Conservation (phyloP, 2,113 vertebrate species). For the Bufo bufo region DNA sequence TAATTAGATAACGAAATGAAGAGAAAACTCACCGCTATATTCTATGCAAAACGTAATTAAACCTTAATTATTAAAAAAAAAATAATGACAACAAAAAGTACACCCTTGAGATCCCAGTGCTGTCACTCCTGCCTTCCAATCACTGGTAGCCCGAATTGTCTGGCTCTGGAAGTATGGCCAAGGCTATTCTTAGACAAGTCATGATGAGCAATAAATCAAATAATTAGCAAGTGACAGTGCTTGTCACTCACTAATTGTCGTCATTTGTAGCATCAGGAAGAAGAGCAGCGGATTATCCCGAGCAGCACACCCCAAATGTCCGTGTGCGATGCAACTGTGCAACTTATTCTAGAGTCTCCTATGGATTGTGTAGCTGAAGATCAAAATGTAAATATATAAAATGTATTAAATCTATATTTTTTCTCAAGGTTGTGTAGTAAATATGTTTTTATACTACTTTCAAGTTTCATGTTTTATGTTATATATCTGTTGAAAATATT, state of each 20-base stretch:
- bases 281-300: not conserved
- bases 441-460: too few relatives aligned
- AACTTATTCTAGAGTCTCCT: not conserved
- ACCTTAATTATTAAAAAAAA: not conserved
- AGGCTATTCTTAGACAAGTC: not conserved
- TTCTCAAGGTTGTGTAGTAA: too few relatives aligned
- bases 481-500: too few relatives aligned
- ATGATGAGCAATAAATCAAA: conserved; percentile 21
- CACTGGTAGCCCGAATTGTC: not conserved
- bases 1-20: not conserved
- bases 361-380: not conserved
- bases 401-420: too few relatives aligned
- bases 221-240: not conserved
- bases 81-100: not conserved
- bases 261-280: conserved; percentile 7
- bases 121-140: not conserved
- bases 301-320: not conserved
- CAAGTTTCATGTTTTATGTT: too few relatives aligned
- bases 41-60: not conserved
- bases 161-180: not conserved
- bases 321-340: not conserved
- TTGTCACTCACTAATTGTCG: not conserved
- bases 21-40: not conserved
- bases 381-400: not conserved
- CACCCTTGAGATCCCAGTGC: not conserved